These are phyloP conservation scores for Frankliniella fusca DNA, from an alignment of 2,888 invertebrate species.

Conservation along the genomic window DNA sequence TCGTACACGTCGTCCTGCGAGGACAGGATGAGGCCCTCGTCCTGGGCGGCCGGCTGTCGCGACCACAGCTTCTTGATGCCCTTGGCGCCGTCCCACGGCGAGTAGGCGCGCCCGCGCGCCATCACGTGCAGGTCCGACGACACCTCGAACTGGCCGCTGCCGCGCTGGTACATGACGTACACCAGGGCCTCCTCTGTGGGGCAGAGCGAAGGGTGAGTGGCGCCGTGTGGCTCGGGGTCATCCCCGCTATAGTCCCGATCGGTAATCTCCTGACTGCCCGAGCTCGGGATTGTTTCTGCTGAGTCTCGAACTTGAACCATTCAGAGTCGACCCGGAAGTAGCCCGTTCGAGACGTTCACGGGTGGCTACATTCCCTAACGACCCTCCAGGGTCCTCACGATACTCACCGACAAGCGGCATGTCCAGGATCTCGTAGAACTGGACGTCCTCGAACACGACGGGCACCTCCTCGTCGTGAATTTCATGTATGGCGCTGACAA, in stretches of 20 bases:
- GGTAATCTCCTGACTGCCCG: no score
- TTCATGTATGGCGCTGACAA: conserved; percentile 47
- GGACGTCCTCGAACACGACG: conserved; percentile 54
- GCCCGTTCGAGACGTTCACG: no score
- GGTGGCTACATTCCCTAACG: no score
- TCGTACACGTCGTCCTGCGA: neutral
- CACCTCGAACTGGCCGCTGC: conserved; percentile 28
- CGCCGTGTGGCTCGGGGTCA: no score
- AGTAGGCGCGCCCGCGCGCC: neutral
- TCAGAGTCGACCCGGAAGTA: no score
- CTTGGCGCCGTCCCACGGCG: neutral
- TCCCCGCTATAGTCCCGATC: no score
- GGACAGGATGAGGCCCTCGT: neutral
- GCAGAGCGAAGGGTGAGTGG: neutral
- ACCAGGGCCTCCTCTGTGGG: neutral
- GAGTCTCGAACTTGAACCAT: no score
- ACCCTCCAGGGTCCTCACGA: neutral
- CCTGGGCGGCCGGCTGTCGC: neutral
- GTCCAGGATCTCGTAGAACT: conserved; percentile 44
- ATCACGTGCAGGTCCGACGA: neutral
- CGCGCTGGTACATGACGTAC: neutral
- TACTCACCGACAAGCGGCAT: neutral
- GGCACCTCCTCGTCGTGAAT: conserved; percentile 44
- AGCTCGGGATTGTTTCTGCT: no score
- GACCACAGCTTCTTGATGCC: neutral